Evolutionary conservation across 2,797 vertebrate species (phyloP), one percentile per base, ranked within the genome.

Genomic region (Eulemur mongoz): DNA sequence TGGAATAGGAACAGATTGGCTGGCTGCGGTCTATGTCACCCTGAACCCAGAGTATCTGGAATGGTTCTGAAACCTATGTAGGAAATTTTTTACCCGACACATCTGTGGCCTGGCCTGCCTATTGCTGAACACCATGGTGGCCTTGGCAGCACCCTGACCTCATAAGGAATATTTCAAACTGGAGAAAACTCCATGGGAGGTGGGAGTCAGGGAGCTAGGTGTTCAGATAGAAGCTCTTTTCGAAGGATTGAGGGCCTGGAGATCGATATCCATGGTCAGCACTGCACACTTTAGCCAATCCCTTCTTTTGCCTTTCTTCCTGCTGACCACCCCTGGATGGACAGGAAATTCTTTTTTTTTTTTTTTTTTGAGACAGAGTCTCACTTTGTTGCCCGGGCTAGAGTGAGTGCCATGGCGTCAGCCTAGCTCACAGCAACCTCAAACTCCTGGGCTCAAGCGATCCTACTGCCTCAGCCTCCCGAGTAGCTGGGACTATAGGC

Each of bases 221-320:
- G 0, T 95, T 76, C 67, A 86, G 80, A 40, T 20, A 50, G 72
- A 91, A 61, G 61, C 73, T 84, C 78, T 76, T 87, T 69, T 61
- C 25, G 32, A 43, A 78, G 38, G 48, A 2, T 4, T 8, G 13
- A 76, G 76, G 75, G 8, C 22, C 61, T 78, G 59, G 81, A 76
- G 43, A 85, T 43, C 61, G 76, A 23, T 76, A 40, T 72, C 32
- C 43, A 14, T 23, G 35, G 43, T 38, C 88, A 43, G 35, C 23
- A 61, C 12, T 86, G 80, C 5, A 20, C 27, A 72, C 35, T n/a
- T 35, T 7, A 88, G 43, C 32, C 70, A 76, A 0, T 57, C 45
- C 75, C 72, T 83, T 93, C 63, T 76, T 89, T 79, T 72, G 48
- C 50, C n/a, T 83, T 95, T 91, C 20, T 91, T 87, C 76, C 52